phyloP scores from a whole-genome alignment of 2,113 vertebrate genomes.

The Heloderma charlesbogerti region DNA sequence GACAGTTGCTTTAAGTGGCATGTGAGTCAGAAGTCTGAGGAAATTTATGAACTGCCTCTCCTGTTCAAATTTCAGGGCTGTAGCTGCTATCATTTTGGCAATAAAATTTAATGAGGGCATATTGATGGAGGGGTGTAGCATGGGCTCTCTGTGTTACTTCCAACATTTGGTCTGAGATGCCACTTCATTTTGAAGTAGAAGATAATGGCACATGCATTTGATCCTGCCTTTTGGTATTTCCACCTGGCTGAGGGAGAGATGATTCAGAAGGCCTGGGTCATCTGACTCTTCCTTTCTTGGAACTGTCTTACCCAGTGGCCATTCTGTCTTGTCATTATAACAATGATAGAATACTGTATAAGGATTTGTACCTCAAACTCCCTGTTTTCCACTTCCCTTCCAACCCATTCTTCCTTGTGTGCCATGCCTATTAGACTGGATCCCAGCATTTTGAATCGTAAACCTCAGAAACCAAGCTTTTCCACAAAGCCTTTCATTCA shows the following conservation, averaged over 20 bases:
- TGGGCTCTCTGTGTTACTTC: constrained; percentile 22
- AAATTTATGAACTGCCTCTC: constrained; percentile 23
- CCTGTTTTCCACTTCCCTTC: not conserved
- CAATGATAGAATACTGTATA: not conserved
- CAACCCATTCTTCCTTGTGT: not conserved
- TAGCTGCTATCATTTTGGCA: constrained; percentile 30
- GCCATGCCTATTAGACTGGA: not conserved
- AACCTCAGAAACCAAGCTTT: not conserved
- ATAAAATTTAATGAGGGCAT: constrained; percentile 36
- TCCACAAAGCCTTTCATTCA: not conserved
- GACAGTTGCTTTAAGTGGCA: constrained; percentile 1
- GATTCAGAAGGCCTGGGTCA: not conserved
- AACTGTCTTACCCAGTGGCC: not conserved
- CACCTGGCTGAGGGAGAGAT: not conserved
- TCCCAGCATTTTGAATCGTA: not conserved
- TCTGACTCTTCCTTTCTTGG: not conserved
- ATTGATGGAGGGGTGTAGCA: not conserved
- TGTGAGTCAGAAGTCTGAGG: constrained; percentile 21
- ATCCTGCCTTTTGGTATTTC: not conserved
- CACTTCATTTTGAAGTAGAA: not conserved
- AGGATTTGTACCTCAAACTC: not conserved
- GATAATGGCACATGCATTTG: not conserved
- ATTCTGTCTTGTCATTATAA: not conserved
- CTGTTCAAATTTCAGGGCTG: constrained; percentile 40
- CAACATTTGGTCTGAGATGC: not conserved